Conservation (phyloP, 1,140 invertebrate genomes). For the Arion vulgaris region DNA sequence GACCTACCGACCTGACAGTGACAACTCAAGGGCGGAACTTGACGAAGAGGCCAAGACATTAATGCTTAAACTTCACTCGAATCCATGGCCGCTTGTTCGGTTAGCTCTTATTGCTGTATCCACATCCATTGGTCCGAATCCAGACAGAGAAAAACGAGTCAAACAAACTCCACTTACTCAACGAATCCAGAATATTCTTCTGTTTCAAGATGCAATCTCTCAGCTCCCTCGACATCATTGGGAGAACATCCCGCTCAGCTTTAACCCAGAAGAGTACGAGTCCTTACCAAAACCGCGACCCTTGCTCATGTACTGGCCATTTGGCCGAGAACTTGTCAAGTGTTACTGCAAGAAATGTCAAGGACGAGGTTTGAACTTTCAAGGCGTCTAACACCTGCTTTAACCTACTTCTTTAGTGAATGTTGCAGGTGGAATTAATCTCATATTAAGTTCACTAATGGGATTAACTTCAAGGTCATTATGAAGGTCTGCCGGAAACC, state of each 20-base stretch:
- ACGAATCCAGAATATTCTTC: background rate
- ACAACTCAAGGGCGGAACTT: background rate
- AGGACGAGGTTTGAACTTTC: background rate
- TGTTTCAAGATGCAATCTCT: slow-evolving; percentile 6
- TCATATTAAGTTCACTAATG: too few relatives aligned
- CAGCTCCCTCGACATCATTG: background rate
- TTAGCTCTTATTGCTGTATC: slow-evolving; percentile 1
- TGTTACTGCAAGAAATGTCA: slow-evolving; percentile 11
- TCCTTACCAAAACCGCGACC: background rate
- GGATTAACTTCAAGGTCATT: too few relatives aligned
- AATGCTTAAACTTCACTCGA: background rate
- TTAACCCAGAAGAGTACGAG: background rate
- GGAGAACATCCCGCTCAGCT: slow-evolving; percentile 5
- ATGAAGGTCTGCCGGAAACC: too few relatives aligned
- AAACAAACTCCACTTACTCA: background rate
- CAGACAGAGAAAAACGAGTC: slow-evolving; percentile 5
- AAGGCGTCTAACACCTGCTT: background rate
- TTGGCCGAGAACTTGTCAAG: slow-evolving; percentile 6
- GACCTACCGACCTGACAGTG: background rate
- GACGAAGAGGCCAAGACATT: background rate
- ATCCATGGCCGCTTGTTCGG: background rate
- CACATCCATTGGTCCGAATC: background rate
- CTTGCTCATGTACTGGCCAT: background rate
- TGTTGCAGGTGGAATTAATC: too few relatives aligned
- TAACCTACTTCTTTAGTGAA: too few relatives aligned